Percentiles rank a stretch among this genome's conserved stretches.
Evolutionary conservation across 2,113 vertebrate species (phyloP).

Genomic region (Lepus timidus): DNA sequence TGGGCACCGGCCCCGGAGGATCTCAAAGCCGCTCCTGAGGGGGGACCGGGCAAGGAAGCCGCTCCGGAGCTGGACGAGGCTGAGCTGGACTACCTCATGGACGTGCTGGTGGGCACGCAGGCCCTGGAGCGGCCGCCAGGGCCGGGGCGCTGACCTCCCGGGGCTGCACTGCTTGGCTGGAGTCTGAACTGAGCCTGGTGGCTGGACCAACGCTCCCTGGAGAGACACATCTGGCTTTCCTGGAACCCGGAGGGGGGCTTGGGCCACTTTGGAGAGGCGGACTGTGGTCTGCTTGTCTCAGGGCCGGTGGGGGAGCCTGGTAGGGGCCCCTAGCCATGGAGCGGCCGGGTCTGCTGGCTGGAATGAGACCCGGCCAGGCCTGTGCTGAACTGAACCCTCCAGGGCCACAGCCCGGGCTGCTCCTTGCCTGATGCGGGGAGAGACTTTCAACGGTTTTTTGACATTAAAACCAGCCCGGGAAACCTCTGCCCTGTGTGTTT

Average conservation of each 20-base stretch:
- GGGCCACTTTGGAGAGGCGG: slow-evolving; percentile 29
- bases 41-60: slow-evolving; percentile 57
- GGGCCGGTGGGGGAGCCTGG: not conserved
- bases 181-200: slow-evolving; percentile 41
- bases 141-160: slow-evolving; percentile 63
- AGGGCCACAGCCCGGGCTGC: not conserved
- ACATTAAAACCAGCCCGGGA: slow-evolving; percentile 77
- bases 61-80: slow-evolving; percentile 73
- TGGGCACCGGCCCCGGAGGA: slow-evolving; percentile 78
- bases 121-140: slow-evolving; percentile 49
- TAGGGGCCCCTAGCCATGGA: not conserved
- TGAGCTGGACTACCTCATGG: slow-evolving; percentile 86
- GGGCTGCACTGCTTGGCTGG: not conserved
- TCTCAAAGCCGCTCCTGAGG: slow-evolving; percentile 75
- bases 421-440: slow-evolving; percentile 6
- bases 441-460: slow-evolving; percentile 15
- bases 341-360: slow-evolving; percentile 26
- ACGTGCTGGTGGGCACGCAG: slow-evolving; percentile 83
- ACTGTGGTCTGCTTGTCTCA: not conserved
- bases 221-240: slow-evolving; percentile 5
- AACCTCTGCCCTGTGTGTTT: slow-evolving; percentile 27
- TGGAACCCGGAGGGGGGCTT: not conserved
- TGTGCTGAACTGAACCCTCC: not conserved
- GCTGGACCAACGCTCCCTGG: not conserved
- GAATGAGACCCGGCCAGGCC: slow-evolving; percentile 8